Base-by-base conservation (phyloP, 2,797 vertebrate species). In the Poeciliopsis paucimaculata region DNA sequence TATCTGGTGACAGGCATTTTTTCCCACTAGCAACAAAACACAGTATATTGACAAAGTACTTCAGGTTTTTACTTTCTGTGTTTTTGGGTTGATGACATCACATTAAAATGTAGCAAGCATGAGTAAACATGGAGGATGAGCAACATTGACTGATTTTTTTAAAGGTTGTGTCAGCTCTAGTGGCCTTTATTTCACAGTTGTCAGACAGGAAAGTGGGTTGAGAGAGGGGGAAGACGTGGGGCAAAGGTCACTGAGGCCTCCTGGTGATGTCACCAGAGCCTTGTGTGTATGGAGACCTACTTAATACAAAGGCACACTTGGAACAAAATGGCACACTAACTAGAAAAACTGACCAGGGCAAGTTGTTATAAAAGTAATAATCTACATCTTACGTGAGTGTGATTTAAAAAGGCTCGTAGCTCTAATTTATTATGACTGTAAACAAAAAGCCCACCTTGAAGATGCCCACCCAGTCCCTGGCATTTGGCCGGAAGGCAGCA, bases 401-500 rank as follows among this genome's bases (percentile, higher is more conserved):
- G 31, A 41, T 26, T 41, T 20, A 41, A 66, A 11, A 23, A 13
- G 20, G 3, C 11, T 13, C 1, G 41, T 26, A 9, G 12, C 11
- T 45, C 26, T 9, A 18, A 45, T 13, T 13, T 70, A n/a, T 70
- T 28, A 28, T 16, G 5, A 46, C 26, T 18, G 13, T n/a, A 72
- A 72, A 28, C 26, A 72, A 72, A 46, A 45, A 5, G 10, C 46
- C 88, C 73, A 99, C 98, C 94, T 96, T 97, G 80, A 97, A 99
- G 75, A 99, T 96, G 73, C 98, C 98, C 78, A 99, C 96, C 98
- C 98, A 99, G 85, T 99, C 98, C 77, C 96, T 96, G 0, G 88
- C 2, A 1, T 81, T 92, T 2, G 96, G 92, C 51, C 83, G 31
- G 53, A 98, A 92, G 66, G 84, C 74, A 0, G 86, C 62, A 0